These are phyloP conservation scores for Sebastes minor DNA, from an alignment of 2,797 vertebrate species.

Conservation along the genomic window DNA sequence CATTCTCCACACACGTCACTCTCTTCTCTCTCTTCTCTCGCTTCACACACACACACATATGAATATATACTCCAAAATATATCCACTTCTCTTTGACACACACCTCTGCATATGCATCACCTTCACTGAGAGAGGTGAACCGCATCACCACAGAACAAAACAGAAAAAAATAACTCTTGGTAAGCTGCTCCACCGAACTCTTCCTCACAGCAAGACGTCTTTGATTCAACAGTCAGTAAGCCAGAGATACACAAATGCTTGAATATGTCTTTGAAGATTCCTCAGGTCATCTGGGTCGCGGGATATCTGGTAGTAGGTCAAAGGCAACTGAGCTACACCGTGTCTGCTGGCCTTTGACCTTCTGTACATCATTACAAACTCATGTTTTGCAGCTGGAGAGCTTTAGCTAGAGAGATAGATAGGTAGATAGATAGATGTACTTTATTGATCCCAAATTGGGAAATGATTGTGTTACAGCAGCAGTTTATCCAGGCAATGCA, in stretches of 20 bases:
- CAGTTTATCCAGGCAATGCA: no score
- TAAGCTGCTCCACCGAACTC: constrained; percentile 47
- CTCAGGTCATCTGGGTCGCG: constrained; percentile 30
- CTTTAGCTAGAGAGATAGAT: no score
- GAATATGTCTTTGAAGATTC: constrained; percentile 40
- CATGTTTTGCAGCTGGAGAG: not conserved
- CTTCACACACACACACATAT: not conserved
- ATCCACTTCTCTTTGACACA: not conserved
- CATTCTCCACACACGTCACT: constrained; percentile 47
- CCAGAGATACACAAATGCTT: constrained; percentile 8
- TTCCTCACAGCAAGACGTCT: constrained; percentile 16
- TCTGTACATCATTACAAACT: not conserved
- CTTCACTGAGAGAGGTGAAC: constrained; percentile 22
- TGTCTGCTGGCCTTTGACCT: constrained; percentile 32
- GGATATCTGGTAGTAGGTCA: constrained; percentile 36
- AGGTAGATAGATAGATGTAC: no score
- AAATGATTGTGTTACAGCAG: no score
- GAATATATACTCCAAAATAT: constrained; percentile 7
- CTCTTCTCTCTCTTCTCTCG: constrained; percentile 15
- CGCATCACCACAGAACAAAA: constrained; percentile 49
- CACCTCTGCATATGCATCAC: constrained; percentile 27
- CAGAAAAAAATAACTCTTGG: constrained; percentile 38
- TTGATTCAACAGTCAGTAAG: constrained; percentile 17
- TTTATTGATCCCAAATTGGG: no score
- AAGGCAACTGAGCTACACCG: not conserved